These are phyloP conservation scores for Craterocephalus amniculus DNA, from an alignment of 2,797 vertebrate species.

Conservation along the genomic window DNA sequence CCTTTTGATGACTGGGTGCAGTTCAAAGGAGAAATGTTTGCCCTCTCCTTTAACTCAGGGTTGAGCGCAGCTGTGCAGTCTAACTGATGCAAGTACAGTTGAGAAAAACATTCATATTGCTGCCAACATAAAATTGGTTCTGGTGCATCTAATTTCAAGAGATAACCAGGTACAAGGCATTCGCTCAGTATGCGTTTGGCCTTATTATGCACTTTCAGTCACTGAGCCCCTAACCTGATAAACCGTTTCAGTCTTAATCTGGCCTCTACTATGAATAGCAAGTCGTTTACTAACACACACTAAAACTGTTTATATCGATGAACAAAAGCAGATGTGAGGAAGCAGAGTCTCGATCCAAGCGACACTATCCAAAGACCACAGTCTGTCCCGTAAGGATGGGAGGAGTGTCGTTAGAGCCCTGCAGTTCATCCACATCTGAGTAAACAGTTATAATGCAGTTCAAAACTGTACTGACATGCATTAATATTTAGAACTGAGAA, in stretches of 20 bases:
- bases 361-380: background rate
- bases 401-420: background rate
- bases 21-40: conserved; percentile 32
- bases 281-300: conserved; percentile 12
- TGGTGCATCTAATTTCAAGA: background rate
- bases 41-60: conserved; percentile 27
- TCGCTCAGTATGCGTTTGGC: conserved; percentile 14
- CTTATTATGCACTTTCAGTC: conserved; percentile 34
- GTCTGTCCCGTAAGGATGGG: background rate
- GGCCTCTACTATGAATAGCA: conserved; percentile 63
- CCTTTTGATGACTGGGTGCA: conserved; percentile 34
- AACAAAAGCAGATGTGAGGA: conserved; percentile 6
- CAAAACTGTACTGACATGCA: background rate
- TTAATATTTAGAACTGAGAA: background rate
- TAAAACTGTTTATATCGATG: background rate
- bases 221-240: conserved; percentile 73
- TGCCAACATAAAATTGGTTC: conserved; percentile 9
- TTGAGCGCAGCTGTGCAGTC: conserved; percentile 22
- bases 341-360: background rate
- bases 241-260: conserved; percentile 66
- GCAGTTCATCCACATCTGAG: conserved; percentile 1
- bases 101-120: background rate
- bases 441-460: background rate
- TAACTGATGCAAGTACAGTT: conserved; percentile 26
- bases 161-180: background rate